Evolutionary conservation across 2,797 vertebrate genomes (phyloP).

Genomic region (Calcarius lapponicus): DNA sequence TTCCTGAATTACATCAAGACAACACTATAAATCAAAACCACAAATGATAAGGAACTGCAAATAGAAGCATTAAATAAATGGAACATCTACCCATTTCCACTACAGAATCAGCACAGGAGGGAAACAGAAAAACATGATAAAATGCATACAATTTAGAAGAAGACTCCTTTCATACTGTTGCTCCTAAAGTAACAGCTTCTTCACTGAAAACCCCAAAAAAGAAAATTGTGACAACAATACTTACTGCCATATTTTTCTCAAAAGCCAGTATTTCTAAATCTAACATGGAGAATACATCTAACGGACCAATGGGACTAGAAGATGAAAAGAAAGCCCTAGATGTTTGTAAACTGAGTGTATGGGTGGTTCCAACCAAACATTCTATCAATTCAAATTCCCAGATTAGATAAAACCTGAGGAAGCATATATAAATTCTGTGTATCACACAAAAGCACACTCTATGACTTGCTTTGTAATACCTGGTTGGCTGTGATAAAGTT

Average conservation of each 20-base stretch:
- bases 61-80: not conserved
- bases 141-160: not conserved
- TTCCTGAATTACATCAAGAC: not conserved
- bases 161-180: not conserved
- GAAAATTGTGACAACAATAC: not conserved
- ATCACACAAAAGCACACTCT: not conserved
- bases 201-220: not conserved
- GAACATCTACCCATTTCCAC: not conserved
- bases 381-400: not conserved
- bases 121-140: not conserved
- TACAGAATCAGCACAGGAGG: not conserved
- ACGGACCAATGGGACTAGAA: not conserved
- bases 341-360: not conserved
- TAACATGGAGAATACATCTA: not conserved
- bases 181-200: not conserved
- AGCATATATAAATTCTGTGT: not conserved
- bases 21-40: not conserved
- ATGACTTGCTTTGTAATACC: not conserved
- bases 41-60: not conserved
- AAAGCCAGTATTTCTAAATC: not conserved
- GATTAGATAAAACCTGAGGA: not conserved
- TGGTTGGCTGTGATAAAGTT: not conserved
- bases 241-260: not conserved
- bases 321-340: not conserved
- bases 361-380: not conserved